phyloP scores from a whole-genome alignment of 2,113 vertebrate species.

The Ailurus styani region DNA sequence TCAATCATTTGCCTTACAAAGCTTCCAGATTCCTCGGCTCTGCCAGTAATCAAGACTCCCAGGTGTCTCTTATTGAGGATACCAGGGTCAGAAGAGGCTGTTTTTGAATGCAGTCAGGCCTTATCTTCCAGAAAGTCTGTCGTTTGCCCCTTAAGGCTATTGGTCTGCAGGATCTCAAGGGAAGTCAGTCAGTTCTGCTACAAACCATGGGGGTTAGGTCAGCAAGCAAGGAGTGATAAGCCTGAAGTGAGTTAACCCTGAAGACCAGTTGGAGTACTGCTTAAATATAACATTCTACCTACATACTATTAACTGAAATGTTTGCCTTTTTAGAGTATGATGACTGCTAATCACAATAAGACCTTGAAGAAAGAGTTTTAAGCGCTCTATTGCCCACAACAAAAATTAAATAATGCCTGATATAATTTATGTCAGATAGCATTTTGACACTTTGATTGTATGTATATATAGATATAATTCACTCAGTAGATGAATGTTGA shows the following conservation, averaged over 20 bases:
- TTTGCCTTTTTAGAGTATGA: neutral
- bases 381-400: neutral
- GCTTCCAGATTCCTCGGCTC: neutral
- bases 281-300: neutral
- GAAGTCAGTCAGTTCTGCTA: neutral
- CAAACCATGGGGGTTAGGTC: neutral
- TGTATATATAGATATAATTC: neutral
- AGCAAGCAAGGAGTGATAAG: neutral
- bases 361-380: neutral
- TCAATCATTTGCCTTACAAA: neutral
- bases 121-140: neutral
- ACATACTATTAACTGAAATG: neutral
- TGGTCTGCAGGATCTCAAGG: neutral
- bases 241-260: neutral
- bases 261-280: neutral
- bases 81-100: neutral
- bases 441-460: neutral
- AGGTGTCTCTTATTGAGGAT: neutral
- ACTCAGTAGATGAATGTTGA: neutral
- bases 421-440: neutral
- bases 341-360: neutral
- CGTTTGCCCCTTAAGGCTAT: neutral
- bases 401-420: slow-evolving; percentile 11
- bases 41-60: neutral
- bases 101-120: neutral